Conservation (phyloP, 2,113 vertebrate genomes). For the Merops nubicus region DNA sequence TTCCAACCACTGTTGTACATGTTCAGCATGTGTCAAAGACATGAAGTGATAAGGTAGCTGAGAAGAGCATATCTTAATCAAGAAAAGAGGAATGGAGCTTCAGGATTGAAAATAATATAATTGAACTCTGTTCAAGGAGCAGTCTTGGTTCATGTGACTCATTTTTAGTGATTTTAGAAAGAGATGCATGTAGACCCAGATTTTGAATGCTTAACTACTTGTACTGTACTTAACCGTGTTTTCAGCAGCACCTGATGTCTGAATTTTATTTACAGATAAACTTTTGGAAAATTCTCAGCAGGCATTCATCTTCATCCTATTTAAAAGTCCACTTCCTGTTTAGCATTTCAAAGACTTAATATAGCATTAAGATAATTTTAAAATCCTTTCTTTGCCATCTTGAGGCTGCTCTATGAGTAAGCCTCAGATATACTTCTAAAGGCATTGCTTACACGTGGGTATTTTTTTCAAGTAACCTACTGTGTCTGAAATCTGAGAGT, state of each 20-base stretch:
- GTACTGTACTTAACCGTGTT: neutral
- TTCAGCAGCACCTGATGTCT: neutral
- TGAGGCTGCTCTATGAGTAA: neutral
- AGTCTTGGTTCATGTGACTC: rapidly evolving
- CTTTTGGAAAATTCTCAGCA: neutral
- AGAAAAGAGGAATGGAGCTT: neutral
- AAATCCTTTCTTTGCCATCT: neutral
- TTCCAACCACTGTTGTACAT: neutral
- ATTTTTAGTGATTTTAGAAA: neutral
- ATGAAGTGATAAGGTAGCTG: neutral
- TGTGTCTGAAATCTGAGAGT: neutral
- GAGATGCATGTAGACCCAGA: neutral
- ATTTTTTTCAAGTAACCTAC: neutral
- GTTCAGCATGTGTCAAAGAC: neutral
- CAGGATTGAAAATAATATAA: neutral
- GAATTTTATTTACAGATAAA: neutral
- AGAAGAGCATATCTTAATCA: neutral
- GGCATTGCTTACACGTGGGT: neutral
- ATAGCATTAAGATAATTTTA: neutral
- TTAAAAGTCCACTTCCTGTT: neutral
- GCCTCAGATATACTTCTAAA: neutral
- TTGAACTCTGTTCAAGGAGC: neutral
- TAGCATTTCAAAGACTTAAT: neutral
- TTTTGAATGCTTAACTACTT: neutral
- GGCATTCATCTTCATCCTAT: neutral